Percentiles rank a stretch among this genome's conserved stretches.
phyloP scores from a whole-genome alignment of 2,888 invertebrate genomes.

The Agelastica alni region DNA sequence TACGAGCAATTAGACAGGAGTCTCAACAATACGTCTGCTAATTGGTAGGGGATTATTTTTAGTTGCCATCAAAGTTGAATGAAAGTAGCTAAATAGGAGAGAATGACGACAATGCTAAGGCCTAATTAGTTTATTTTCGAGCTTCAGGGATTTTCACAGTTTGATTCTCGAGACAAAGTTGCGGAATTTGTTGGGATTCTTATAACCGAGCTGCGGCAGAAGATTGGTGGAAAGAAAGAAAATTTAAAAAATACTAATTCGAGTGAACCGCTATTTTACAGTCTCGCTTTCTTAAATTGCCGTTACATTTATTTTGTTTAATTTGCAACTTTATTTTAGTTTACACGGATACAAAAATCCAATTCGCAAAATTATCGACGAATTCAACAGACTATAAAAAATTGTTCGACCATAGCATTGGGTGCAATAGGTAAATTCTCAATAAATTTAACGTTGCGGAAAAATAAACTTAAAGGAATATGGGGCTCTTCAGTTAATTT shows the following conservation, averaged over 20 bases:
- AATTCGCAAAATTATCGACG: too few species aligned
- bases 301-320: neutral
- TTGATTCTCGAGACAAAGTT: slow-evolving; percentile 7
- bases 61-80: slow-evolving; percentile 25
- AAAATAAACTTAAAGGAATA: too few species aligned
- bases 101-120: slow-evolving; percentile 19
- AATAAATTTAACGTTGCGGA: too few species aligned
- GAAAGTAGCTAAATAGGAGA: slow-evolving; percentile 21
- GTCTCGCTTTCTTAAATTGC: neutral
- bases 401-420: too few species aligned
- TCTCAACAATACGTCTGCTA: slow-evolving; percentile 45
- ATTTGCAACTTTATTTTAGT: too few species aligned
- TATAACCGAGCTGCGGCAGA: neutral
- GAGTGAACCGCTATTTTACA: neutral
- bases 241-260: neutral
- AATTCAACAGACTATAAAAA: too few species aligned
- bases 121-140: slow-evolving; percentile 28
- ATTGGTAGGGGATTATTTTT: slow-evolving; percentile 44
- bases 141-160: slow-evolving; percentile 11
- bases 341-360: too few species aligned
- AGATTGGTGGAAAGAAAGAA: neutral
- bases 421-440: too few species aligned
- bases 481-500: too few species aligned
- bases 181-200: neutral
- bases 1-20: slow-evolving; percentile 47